Evolutionary conservation across 2,888 invertebrate genomes (phyloP).

Genomic region (Stictocephala bisonia): DNA sequence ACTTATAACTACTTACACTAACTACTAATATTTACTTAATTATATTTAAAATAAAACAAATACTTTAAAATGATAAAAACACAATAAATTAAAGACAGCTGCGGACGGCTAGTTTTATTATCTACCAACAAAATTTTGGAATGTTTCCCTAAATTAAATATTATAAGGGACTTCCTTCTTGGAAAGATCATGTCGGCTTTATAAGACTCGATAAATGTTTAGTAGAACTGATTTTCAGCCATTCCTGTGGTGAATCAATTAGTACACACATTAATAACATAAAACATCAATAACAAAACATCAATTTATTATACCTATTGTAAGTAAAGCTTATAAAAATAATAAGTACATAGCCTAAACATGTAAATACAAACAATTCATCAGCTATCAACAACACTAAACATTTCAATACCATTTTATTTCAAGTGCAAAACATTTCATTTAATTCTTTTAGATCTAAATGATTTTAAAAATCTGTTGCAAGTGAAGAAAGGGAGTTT

Average conservation of each 20-base stretch:
- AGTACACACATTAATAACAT: slow-evolving; percentile 14
- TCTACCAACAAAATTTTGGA: slow-evolving; percentile 33
- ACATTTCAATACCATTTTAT: slow-evolving; percentile 36
- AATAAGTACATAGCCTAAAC: slow-evolving; percentile 42
- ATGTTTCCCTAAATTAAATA: slow-evolving; percentile 5
- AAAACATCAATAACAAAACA: slow-evolving; percentile 32
- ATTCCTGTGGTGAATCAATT: not conserved
- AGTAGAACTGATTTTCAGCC: slow-evolving; percentile 21
- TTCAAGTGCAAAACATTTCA: slow-evolving; percentile 44
- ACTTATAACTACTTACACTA: slow-evolving; percentile 27
- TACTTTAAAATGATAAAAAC: slow-evolving; percentile 1
- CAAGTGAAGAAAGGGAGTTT: slow-evolving; percentile 35
- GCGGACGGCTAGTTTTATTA: slow-evolving; percentile 45
- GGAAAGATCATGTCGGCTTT: not conserved
- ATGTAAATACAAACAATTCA: slow-evolving; percentile 40
- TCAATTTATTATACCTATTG: slow-evolving; percentile 14
- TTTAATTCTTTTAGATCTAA: slow-evolving; percentile 35
- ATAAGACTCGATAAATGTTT: not conserved
- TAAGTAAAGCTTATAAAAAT: slow-evolving; percentile 40
- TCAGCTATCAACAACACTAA: slow-evolving; percentile 39
- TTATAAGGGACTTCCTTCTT: not conserved
- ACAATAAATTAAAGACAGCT: slow-evolving; percentile 33
- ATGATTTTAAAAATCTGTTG: slow-evolving; percentile 32
- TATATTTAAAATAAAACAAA: slow-evolving; percentile 27
- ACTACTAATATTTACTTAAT: slow-evolving; percentile 27